Evolutionary conservation across 1,140 invertebrate species (phyloP).

Genomic region (Archegozetes longisetosus): DNA sequence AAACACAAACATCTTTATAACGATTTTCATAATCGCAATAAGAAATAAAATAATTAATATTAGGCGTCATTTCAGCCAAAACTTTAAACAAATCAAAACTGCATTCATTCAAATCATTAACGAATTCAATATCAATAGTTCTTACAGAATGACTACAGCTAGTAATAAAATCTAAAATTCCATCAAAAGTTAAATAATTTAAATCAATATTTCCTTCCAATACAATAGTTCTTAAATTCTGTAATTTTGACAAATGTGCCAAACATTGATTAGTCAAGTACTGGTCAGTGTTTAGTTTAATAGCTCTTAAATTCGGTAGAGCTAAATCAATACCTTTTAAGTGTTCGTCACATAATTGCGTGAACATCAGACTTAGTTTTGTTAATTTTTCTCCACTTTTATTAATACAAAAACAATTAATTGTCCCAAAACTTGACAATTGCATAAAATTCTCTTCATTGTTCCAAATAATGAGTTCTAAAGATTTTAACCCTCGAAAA

Average conservation of each 20-base stretch:
- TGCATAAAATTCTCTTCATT: neutral
- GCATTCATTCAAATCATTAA: neutral
- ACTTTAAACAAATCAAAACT: neutral
- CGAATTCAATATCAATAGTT: neutral
- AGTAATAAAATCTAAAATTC: neutral
- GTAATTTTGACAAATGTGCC: neutral
- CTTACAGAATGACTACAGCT: neutral
- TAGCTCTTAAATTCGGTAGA: neutral
- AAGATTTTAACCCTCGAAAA: neutral
- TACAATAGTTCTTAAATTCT: neutral
- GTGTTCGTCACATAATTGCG: neutral
- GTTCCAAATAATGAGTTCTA: neutral
- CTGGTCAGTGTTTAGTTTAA: neutral
- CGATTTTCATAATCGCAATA: neutral
- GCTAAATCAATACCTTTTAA: neutral
- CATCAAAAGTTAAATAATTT: neutral
- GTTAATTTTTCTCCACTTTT: neutral
- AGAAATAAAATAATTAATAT: neutral
- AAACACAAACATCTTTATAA: neutral
- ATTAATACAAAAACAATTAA: neutral
- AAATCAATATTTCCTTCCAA: neutral
- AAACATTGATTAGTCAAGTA: neutral
- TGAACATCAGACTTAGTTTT: neutral
- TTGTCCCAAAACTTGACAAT: neutral
- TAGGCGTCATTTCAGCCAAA: neutral